Evolutionary conservation across 2,797 vertebrate genomes (phyloP), one percentile per base, ranked within the genome.

Genomic region (Lacerta bilineata): DNA sequence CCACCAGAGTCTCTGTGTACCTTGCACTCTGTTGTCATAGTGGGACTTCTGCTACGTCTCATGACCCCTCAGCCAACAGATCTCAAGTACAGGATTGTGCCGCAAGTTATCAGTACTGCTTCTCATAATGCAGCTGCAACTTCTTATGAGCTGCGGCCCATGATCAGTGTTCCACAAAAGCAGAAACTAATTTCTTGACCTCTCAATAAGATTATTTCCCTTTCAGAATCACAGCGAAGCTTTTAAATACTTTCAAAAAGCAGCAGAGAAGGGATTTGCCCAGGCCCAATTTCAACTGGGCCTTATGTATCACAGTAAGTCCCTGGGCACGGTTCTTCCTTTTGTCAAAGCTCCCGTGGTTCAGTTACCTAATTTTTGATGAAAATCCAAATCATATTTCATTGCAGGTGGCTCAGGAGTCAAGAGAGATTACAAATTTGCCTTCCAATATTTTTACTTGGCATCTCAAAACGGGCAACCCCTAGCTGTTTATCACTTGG

Each of bases 171-270:
- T 64, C 8, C 36, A 15, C 25, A 80, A 69, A 71, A 59, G n/a
- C 36, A 41, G 46, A 41, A 15, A 29, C 27, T 55, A 20, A 20
- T 61, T 80, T 81, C 9, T 39, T 75, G 71, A 75, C 4, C 33
- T 33, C 29, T 74, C 39, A 33, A 46, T 64, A 88, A 46, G 87
- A 61, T 43, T 85, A 88, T 91, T 95, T 95, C 90, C 91, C 84
- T 96, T 96, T 85, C 95, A 96, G 96, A 95, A 96, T 92, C 96
- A 96, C 86, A 88, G 89, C 2, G 91, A 95, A 94, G 95, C 95
- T 59, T 94, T 95, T 89, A 95, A 92, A 90, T 95, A 95, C 90
- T 96, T 96, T 86, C 91, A 96, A 90, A 96, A 93, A 94, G 95
- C 96, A 93, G 95, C 95, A 59, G 93, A 96, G 59, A 96, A 96